phyloP scores from a whole-genome alignment of 2,113 vertebrate species.

The Orientallactaga bullata region DNA sequence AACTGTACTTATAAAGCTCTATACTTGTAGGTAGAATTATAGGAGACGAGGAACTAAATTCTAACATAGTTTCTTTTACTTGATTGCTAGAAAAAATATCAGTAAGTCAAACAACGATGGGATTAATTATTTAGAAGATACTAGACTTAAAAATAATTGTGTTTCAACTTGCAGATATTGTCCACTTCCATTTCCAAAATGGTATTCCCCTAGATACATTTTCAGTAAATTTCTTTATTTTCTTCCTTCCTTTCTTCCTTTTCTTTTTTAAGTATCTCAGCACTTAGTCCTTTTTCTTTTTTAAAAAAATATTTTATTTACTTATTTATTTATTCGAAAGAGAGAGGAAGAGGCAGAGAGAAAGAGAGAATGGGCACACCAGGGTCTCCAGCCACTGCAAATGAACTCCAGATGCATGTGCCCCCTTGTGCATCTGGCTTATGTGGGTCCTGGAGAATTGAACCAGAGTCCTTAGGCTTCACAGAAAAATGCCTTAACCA shows the following conservation, averaged over 20 bases:
- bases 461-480: too few relatives aligned
- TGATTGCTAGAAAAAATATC: constrained; percentile 20
- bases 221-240: neutral
- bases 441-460: too few relatives aligned
- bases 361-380: too few relatives aligned
- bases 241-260: too few relatives aligned
- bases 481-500: too few relatives aligned
- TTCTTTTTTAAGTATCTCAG: neutral
- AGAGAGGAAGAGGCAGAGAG: too few relatives aligned
- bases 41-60: neutral
- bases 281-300: too few relatives aligned
- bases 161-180: neutral
- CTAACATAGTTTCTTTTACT: constrained; percentile 10
- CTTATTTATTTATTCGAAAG: too few relatives aligned
- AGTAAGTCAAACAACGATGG: neutral
- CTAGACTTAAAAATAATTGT: neutral
- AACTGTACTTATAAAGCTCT: neutral
- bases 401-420: too few relatives aligned
- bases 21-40: neutral
- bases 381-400: too few relatives aligned
- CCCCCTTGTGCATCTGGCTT: too few relatives aligned
- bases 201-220: neutral
- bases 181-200: neutral
- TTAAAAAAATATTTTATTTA: too few relatives aligned
- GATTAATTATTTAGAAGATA: constrained; percentile 20